A percentile compares a stretch with the other conserved stretches of the same genome.
phyloP scores from a whole-genome alignment of 2,797 vertebrate genomes.

The Masticophis lateralis region DNA sequence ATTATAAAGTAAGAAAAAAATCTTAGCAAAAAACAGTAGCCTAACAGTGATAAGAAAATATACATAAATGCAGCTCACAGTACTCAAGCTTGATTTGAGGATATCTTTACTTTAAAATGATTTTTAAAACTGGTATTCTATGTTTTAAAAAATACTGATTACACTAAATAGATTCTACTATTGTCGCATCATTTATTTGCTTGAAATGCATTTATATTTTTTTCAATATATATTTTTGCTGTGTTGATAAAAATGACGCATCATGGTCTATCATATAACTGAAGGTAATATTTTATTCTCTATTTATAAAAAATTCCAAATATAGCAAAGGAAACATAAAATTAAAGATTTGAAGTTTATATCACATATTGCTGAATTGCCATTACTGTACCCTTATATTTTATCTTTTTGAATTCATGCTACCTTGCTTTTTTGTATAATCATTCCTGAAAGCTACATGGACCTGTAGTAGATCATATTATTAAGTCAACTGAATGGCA shows the following conservation, averaged over 20 bases:
- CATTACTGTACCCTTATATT: slow-evolving; percentile 29
- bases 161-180: background rate
- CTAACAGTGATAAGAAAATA: background rate
- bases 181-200: background rate
- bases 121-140: background rate
- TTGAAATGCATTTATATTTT: slow-evolving; percentile 12
- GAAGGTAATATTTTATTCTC: slow-evolving; percentile 4
- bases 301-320: slow-evolving; percentile 35
- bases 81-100: background rate
- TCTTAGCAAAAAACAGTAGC: background rate
- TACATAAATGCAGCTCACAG: background rate
- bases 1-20: background rate
- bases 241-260: slow-evolving; percentile 12
- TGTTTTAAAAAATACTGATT: background rate
- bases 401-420: slow-evolving; percentile 7
- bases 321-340: slow-evolving; percentile 14
- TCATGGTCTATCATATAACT: background rate
- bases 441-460: slow-evolving; percentile 31
- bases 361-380: background rate
- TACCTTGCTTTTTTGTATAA: slow-evolving; percentile 32
- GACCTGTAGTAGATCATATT: slow-evolving; percentile 36
- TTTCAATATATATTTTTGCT: slow-evolving; percentile 5
- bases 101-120: background rate
- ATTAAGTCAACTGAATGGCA: slow-evolving; percentile 45
- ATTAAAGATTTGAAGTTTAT: slow-evolving; percentile 48